phyloP scores from a whole-genome alignment of 1,140 invertebrate species.

The Anagrus nilaparvatae region DNA sequence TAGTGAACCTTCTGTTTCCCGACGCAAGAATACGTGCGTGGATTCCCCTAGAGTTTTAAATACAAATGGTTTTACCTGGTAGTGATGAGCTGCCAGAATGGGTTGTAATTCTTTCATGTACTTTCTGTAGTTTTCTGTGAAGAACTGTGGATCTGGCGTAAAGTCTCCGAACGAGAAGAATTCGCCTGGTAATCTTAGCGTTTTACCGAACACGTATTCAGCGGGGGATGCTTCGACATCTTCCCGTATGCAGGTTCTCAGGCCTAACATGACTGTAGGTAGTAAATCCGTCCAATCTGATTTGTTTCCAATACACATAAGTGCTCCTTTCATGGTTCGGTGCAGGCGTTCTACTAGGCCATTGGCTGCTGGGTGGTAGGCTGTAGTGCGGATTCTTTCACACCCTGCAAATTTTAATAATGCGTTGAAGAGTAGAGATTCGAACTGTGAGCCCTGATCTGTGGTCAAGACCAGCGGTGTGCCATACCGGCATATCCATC shows the following conservation, averaged over 20 bases:
- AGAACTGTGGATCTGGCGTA: constrained; percentile 11
- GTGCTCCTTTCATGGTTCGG: constrained; percentile 30
- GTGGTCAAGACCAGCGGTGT: constrained; percentile 22
- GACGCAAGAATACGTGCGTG: background rate
- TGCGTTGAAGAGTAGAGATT: constrained; percentile 16
- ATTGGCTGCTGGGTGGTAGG: constrained; percentile 33
- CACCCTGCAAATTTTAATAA: constrained; percentile 20
- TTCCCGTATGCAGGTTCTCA: constrained; percentile 26
- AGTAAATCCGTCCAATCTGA: constrained; percentile 28
- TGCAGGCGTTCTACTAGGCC: constrained; percentile 37
- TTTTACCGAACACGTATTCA: constrained; percentile 29
- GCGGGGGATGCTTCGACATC: constrained; percentile 29
- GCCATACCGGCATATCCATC: constrained; percentile 26
- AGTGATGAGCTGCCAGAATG: constrained; percentile 14
- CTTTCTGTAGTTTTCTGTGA: constrained; percentile 12
- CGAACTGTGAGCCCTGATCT: constrained; percentile 21
- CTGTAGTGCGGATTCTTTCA: constrained; percentile 12
- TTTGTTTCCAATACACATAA: constrained; percentile 22
- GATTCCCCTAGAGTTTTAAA: background rate
- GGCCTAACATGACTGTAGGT: constrained; percentile 34
- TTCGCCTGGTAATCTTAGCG: constrained; percentile 25
- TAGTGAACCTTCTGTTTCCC: background rate
- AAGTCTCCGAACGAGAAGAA: constrained; percentile 17
- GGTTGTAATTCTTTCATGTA: constrained; percentile 13
- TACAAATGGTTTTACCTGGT: constrained; percentile 3